Evolutionary conservation across 1,140 invertebrate genomes (phyloP).

Genomic region (Drosophila rhopaloa): DNA sequence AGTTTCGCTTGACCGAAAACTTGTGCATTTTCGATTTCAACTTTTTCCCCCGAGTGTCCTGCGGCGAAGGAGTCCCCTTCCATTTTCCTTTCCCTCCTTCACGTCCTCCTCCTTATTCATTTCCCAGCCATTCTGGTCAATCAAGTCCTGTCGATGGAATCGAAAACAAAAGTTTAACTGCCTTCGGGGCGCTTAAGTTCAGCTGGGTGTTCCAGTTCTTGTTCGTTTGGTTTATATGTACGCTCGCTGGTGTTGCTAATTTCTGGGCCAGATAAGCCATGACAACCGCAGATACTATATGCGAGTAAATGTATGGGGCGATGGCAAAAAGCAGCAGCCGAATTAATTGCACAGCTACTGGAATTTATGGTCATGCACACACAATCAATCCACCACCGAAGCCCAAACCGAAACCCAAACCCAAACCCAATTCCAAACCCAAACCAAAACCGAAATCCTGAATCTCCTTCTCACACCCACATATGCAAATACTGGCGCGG

Average conservation of each 20-base stretch:
- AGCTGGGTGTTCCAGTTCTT: neutral
- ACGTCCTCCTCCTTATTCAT: too few species aligned
- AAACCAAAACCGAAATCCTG: slow-evolving; percentile 8
- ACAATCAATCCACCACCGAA: slow-evolving; percentile 28
- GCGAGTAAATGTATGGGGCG: neutral
- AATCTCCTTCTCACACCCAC: neutral
- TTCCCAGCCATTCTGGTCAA: slow-evolving; percentile 24
- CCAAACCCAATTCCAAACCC: neutral
- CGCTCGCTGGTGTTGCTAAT: slow-evolving; percentile 37
- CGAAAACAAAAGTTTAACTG: slow-evolving; percentile 33
- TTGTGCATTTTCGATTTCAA: slow-evolving; percentile 46
- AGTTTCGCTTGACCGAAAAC: slow-evolving; percentile 33
- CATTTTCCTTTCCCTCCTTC: neutral
- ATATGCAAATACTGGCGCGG: slow-evolving; percentile 42
- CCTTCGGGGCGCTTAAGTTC: slow-evolving; percentile 21
- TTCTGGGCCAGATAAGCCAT: slow-evolving; percentile 52
- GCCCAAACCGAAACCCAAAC: neutral
- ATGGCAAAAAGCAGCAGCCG: slow-evolving; percentile 29
- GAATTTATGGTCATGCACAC: slow-evolving; percentile 67
- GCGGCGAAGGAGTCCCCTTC: slow-evolving; percentile 8
- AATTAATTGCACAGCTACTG: slow-evolving; percentile 77
- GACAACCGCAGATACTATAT: slow-evolving; percentile 27
- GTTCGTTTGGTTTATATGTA: neutral
- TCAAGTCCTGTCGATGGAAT: slow-evolving; percentile 35
- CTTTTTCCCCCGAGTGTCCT: slow-evolving; percentile 22